Conservation (phyloP, 2,888 invertebrate genomes). For the Mesorhabditis spiculigera region DNA sequence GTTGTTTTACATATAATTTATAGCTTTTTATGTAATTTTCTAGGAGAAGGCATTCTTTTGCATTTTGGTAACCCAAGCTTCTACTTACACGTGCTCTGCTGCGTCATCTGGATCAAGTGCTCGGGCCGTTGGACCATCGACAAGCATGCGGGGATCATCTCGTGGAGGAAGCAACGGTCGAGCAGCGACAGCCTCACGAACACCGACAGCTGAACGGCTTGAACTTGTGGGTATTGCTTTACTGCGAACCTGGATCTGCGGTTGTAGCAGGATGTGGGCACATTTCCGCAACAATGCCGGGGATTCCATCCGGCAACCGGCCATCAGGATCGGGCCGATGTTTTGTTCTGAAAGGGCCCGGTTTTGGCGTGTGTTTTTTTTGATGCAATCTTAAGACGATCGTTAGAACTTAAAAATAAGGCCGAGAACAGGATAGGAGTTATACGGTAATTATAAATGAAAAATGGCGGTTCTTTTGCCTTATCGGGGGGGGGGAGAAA, state of each 20-base stretch:
- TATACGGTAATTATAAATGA: background rate
- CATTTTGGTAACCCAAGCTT: too few species aligned
- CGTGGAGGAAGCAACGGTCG: slow-evolving; percentile 58
- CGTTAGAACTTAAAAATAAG: too few species aligned
- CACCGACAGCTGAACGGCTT: slow-evolving; percentile 42
- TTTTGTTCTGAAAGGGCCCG: slow-evolving; percentile 43
- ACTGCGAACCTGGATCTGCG: slow-evolving; percentile 35
- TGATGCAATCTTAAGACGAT: too few species aligned
- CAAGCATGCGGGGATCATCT: slow-evolving; percentile 56
- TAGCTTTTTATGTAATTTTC: background rate
- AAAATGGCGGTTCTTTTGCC: background rate
- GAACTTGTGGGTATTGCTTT: background rate
- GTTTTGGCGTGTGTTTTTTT: too few species aligned
- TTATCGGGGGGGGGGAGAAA: too few species aligned
- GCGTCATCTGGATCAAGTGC: slow-evolving; percentile 57
- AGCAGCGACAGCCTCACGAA: slow-evolving; percentile 57
- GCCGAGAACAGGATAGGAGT: too few species aligned
- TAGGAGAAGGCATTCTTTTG: background rate
- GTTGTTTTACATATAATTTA: too few species aligned
- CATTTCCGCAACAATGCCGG: slow-evolving; percentile 56
- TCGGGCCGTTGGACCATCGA: slow-evolving; percentile 52
- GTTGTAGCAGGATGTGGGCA: slow-evolving; percentile 50
- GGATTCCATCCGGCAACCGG: slow-evolving; percentile 58
- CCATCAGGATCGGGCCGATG: slow-evolving; percentile 55
- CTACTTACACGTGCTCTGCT: slow-evolving; percentile 53